Evolutionary conservation across 2,113 vertebrate genomes (phyloP), one percentile per base, ranked within the genome.

Genomic region (Misgurnus anguillicaudatus): DNA sequence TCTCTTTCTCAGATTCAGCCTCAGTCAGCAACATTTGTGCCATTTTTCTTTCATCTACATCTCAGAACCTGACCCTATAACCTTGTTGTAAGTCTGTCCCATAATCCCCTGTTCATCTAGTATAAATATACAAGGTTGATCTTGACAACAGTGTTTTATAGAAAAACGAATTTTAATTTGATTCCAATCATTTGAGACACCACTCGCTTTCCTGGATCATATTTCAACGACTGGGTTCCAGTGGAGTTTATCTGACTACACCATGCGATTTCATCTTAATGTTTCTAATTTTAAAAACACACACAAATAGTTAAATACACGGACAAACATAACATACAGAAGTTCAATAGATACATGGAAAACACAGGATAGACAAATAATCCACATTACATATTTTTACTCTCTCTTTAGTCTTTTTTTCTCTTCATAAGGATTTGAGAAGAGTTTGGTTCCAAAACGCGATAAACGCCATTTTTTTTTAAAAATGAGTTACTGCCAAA

Each of bases 21-120:
- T 63, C 53, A 53, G 72, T 82, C 83, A 81, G 74, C 82, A 69
- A 41, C 41, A 51, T 72, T 78, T 80, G 63, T 58, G 74, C 17
- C 21, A 4, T 24, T 65, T 78, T 16, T 81, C 63, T 63, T 51
- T 74, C 17, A 4, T 82, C 86, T 80, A 82, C 81, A 88, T 91
- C 87, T 87, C 88, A 88, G 85, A 89, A 89, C 88, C 89, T 89
- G 88, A 91, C 87, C 83, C 86, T 86, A 85, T 85, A 88, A 87
- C 89, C 88, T 82, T 68, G 39, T n/a, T 21, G 17, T 55, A 13
- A 36, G 36, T n/a, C 31, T 67, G 41, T 65, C 38, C 76, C 69
- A 61, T 55, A 45, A 74, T 47, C 11, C 36, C 41, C 42, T 51
- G 53, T 16, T 13, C 4, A 61, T 75, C 8, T 51, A 58, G 36